A percentile compares a stretch with the other conserved stretches of the same genome.
Conservation (phyloP, 2,888 invertebrate genomes). For the Chironomus riparius region DNA sequence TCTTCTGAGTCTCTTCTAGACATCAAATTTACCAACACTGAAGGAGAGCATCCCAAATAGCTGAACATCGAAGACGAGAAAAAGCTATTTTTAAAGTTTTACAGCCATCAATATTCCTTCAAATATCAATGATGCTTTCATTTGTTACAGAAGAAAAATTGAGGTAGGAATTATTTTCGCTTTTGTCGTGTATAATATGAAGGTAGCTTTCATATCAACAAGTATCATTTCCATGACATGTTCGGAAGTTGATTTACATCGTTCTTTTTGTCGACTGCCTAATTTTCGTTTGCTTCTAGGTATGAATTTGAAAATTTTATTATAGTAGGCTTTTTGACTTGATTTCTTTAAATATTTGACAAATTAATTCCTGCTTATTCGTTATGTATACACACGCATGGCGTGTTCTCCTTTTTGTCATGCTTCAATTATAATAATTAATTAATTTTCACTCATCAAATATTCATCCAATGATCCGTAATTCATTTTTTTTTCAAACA, state of each 20-base stretch:
- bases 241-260: constrained; percentile 13
- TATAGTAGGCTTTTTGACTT: background rate
- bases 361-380: background rate
- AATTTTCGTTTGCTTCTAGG: background rate
- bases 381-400: background rate
- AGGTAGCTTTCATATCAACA: background rate
- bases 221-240: constrained; percentile 4
- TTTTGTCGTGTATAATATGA: too few relatives aligned
- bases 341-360: background rate
- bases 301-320: background rate
- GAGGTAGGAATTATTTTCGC: too few relatives aligned
- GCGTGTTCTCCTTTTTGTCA: background rate
- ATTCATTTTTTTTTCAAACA: background rate
- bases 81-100: too few relatives aligned
- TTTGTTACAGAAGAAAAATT: too few relatives aligned
- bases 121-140: too few relatives aligned
- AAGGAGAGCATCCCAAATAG: background rate
- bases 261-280: background rate
- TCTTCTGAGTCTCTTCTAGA: too few relatives aligned
- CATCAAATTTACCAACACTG: background rate
- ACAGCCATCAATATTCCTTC: too few relatives aligned
- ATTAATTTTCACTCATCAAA: constrained; percentile 2
- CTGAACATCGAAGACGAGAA: too few relatives aligned
- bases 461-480: background rate
- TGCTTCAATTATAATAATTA: background rate